Conservation (phyloP, 2,797 vertebrate species). For the Brotula barbata region DNA sequence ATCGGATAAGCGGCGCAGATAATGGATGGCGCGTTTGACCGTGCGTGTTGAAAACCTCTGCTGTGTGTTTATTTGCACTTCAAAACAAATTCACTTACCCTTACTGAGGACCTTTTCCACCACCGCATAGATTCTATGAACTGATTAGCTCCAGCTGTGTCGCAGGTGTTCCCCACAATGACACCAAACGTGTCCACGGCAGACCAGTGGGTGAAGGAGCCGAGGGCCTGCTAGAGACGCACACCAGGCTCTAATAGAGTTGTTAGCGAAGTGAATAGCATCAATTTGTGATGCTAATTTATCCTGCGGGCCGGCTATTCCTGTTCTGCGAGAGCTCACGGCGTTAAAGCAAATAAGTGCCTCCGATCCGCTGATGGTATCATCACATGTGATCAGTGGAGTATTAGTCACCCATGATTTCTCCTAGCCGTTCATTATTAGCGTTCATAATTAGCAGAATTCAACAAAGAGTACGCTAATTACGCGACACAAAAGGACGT, state of each 20-base stretch:
- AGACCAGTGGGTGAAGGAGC: neutral
- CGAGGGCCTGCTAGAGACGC: neutral
- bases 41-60: too few relatives aligned
- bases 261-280: neutral
- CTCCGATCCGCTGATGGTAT: constrained; percentile 52
- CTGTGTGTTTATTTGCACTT: too few relatives aligned
- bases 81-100: too few relatives aligned
- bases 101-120: too few relatives aligned
- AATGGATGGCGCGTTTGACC: too few relatives aligned
- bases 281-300: constrained; percentile 8
- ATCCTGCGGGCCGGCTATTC: neutral
- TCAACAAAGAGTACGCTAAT: too few relatives aligned
- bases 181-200: neutral
- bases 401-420: too few relatives aligned
- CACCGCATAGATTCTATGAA: too few relatives aligned
- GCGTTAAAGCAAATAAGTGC: neutral
- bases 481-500: too few relatives aligned
- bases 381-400: constrained; percentile 39
- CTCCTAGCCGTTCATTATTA: too few relatives aligned
- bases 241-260: neutral
- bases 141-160: neutral
- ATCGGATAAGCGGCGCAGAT: too few relatives aligned
- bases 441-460: too few relatives aligned
- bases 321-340: neutral
- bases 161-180: neutral